These are phyloP conservation scores for Sphaerodactylus townsendi DNA, from an alignment of 2,113 vertebrate species.

Conservation along the genomic window DNA sequence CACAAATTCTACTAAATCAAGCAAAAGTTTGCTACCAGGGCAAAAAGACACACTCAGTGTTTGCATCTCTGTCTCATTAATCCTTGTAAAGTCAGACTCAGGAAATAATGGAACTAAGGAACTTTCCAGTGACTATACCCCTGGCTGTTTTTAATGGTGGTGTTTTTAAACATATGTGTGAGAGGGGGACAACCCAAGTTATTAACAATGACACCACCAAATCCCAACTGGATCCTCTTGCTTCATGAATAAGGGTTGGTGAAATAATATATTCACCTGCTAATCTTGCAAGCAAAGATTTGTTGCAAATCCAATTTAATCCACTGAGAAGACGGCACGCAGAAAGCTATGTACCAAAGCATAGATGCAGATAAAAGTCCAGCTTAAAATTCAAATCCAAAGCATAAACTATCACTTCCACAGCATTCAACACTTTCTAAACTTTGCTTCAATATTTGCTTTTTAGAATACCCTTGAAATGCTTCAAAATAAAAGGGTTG, in stretches of 20 bases:
- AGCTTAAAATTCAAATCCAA: constrained; percentile 13
- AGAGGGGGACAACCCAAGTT: constrained; percentile 10
- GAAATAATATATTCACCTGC: constrained; percentile 38
- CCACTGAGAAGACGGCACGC: neutral
- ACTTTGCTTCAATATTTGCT: neutral
- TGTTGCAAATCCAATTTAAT: constrained; percentile 39
- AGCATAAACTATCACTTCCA: neutral
- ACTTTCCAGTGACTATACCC: constrained; percentile 17
- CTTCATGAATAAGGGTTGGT: constrained; percentile 15
- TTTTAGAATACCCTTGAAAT: neutral
- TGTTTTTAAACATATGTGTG: constrained; percentile 31
- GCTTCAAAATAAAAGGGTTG: neutral
- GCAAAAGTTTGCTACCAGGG: constrained; percentile 75
- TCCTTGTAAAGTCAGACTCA: constrained; percentile 66
- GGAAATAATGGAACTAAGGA: constrained; percentile 60
- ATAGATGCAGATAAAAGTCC: neutral
- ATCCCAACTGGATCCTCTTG: constrained; percentile 13
- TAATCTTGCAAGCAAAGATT: constrained; percentile 25
- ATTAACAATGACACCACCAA: constrained; percentile 22
- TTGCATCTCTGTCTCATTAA: constrained; percentile 70
- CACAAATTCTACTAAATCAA: constrained; percentile 78
- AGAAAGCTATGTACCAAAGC: constrained; percentile 16
- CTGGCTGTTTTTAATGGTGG: constrained; percentile 35
- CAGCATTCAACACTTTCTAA: neutral
- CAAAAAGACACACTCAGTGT: constrained; percentile 61